phyloP scores from a whole-genome alignment of 2,113 vertebrate species.

The Rousettus leschenaultii region DNA sequence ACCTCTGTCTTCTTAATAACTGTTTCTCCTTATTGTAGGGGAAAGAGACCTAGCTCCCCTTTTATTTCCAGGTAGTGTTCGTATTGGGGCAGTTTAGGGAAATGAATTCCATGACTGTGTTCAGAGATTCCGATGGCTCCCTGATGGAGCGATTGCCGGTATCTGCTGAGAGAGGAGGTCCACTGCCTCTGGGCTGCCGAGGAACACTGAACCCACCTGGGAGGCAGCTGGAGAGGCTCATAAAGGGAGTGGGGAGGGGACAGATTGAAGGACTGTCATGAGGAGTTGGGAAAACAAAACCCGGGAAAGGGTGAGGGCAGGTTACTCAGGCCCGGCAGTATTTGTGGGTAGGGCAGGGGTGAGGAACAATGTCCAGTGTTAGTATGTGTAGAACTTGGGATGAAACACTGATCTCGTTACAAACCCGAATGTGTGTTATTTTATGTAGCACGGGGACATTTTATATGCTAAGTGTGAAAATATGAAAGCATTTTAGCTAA shows the following conservation, averaged over 20 bases:
- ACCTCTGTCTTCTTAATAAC: accelerated
- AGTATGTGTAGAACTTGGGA: background rate
- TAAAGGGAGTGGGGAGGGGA: background rate
- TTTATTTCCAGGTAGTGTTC: background rate
- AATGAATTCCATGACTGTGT: background rate
- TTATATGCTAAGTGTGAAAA: slow-evolving; percentile 39
- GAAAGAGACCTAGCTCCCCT: background rate
- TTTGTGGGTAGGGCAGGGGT: background rate
- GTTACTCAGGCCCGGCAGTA: background rate
- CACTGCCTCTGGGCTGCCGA: background rate
- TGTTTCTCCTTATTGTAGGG: slow-evolving; percentile 20
- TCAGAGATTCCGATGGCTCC: background rate
- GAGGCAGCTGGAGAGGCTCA: background rate
- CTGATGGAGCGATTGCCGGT: background rate
- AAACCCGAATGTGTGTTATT: background rate
- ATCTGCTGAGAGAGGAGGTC: background rate
- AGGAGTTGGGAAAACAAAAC: background rate
- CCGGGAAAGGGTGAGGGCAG: background rate
- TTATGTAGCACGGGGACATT: background rate
- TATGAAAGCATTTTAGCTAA: slow-evolving; percentile 33
- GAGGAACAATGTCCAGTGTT: background rate
- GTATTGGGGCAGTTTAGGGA: background rate
- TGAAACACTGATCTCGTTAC: slow-evolving; percentile 29
- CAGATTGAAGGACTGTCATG: accelerated
- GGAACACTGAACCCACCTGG: background rate